Percentiles rank a stretch among this genome's conserved stretches.
Conservation (phyloP, 2,888 invertebrate genomes). For the Aspidiotus destructor region DNA sequence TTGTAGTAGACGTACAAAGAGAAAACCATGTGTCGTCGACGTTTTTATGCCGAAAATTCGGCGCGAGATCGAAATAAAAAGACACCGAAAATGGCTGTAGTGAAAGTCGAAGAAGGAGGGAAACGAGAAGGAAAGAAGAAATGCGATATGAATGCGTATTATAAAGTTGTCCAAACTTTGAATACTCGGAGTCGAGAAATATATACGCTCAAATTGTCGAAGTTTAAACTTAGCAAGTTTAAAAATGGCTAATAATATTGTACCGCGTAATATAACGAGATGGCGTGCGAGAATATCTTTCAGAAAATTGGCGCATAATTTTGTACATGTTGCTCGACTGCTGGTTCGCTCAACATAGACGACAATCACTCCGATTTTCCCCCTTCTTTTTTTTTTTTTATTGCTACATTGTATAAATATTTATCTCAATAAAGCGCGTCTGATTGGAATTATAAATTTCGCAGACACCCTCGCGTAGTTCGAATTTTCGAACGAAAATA, state of each 20-base stretch:
- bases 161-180: slow-evolving; percentile 24
- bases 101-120: too few relatives aligned
- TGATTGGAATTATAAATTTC: too few relatives aligned
- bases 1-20: background rate
- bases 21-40: background rate
- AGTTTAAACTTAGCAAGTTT: slow-evolving; percentile 20
- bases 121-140: background rate
- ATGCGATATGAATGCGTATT: background rate
- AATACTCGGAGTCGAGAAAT: slow-evolving; percentile 21
- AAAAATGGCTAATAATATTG: slow-evolving; percentile 30
- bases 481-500: too few relatives aligned
- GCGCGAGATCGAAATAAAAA: slow-evolving; percentile 4
- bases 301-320: slow-evolving; percentile 20
- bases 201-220: slow-evolving; percentile 24
- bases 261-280: slow-evolving; percentile 13
- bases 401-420: too few relatives aligned
- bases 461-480: too few relatives aligned
- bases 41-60: background rate
- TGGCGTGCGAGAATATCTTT: slow-evolving; percentile 24
- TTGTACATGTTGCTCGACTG: slow-evolving; percentile 22
- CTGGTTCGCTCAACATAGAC: too few relatives aligned
- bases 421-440: too few relatives aligned
- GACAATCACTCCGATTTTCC: too few relatives aligned
- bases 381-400: too few relatives aligned
- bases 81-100: background rate